A percentile compares a stretch with the other conserved stretches of the same genome.
These are phyloP conservation scores for Saxidomus purpurata DNA, from an alignment of 1,140 invertebrate species.

Conservation along the genomic window DNA sequence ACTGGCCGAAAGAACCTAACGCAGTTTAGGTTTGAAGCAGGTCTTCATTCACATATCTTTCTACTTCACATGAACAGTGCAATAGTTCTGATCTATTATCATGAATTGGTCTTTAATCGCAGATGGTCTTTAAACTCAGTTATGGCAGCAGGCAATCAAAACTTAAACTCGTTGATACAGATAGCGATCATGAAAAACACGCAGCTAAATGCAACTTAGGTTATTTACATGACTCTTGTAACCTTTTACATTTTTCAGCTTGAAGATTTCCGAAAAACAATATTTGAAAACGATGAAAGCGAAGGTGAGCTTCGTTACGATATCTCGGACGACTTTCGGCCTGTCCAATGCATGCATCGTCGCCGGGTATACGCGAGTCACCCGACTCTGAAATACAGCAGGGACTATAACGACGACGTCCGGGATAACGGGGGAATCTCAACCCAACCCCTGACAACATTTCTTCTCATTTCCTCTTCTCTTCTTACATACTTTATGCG, in stretches of 20 bases:
- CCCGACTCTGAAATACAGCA: slow-evolving; percentile 4
- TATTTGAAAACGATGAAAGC: slow-evolving; percentile 65
- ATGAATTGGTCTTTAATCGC: no score
- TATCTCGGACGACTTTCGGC: slow-evolving; percentile 70
- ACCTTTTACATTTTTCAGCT: slow-evolving; percentile 62
- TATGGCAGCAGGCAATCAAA: no score
- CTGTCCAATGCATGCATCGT: slow-evolving; percentile 57
- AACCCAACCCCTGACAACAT: not conserved
- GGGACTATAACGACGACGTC: not conserved
- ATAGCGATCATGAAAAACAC: no score
- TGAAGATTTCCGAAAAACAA: slow-evolving; percentile 64
- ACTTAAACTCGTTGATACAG: no score
- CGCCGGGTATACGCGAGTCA: slow-evolving; percentile 66
- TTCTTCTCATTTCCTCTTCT: not conserved
- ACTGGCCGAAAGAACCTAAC: no score
- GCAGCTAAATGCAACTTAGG: no score
- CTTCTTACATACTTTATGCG: not conserved
- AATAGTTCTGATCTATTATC: no score
- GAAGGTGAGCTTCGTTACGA: slow-evolving; percentile 46
- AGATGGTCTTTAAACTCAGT: no score
- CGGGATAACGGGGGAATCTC: not conserved
- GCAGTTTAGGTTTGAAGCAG: no score
- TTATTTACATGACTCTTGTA: no score
- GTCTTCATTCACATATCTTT: no score
- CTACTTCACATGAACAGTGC: no score